These are phyloP conservation scores for Hyles euphorbiae DNA, from an alignment of 1,140 invertebrate species.

Conservation along the genomic window DNA sequence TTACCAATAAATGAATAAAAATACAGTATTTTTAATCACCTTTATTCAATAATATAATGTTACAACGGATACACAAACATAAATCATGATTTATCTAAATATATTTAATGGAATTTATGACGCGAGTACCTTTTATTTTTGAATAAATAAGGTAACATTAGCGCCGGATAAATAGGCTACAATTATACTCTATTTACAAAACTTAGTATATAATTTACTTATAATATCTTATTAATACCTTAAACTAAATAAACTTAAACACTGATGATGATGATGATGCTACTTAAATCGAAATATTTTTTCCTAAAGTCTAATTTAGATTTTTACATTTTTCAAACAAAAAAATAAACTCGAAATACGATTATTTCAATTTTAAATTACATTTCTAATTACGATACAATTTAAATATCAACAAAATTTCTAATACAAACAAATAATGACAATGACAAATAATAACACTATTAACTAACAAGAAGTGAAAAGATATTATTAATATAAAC, in stretches of 20 bases:
- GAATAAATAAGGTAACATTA: conserved; percentile 67
- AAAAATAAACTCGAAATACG: too few relatives aligned
- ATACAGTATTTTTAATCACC: conserved; percentile 17
- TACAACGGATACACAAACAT: conserved; percentile 34
- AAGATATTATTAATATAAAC: conserved; percentile 2
- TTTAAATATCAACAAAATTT: not conserved
- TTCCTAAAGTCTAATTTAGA: not conserved
- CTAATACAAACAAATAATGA: not conserved
- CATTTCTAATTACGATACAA: too few relatives aligned
- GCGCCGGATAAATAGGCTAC: conserved; percentile 47
- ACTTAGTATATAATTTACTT: conserved; percentile 7
- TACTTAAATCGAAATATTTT: not conserved
- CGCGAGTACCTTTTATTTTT: conserved; percentile 53
- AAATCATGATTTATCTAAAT: conserved; percentile 24
- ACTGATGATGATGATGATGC: conserved; percentile 11
- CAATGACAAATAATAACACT: conserved; percentile 1
- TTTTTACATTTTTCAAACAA: not conserved
- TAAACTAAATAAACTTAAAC: conserved; percentile 3
- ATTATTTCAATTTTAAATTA: too few relatives aligned
- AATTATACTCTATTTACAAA: conserved; percentile 22
- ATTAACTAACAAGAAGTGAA: conserved; percentile 1
- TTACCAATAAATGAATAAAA: conserved; percentile 5
- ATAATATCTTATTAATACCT: conserved; percentile 2
- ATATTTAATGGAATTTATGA: conserved; percentile 25
- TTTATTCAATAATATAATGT: conserved; percentile 37